Percentiles rank a stretch among this genome's conserved stretches.
phyloP scores from a whole-genome alignment of 2,113 vertebrate species.

The Chaenocephalus aceratus region DNA sequence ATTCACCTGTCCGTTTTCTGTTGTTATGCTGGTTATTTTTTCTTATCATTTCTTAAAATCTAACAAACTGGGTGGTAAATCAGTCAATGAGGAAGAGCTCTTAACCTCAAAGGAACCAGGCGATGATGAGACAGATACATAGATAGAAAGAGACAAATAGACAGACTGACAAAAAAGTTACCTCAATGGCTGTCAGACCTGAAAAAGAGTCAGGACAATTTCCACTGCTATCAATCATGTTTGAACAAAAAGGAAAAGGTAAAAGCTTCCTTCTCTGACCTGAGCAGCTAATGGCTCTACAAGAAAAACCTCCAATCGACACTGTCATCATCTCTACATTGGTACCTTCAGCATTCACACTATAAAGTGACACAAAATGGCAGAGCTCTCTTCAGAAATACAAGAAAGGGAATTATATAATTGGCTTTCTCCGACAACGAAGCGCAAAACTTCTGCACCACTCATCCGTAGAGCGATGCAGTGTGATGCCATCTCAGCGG shows the following conservation, averaged over 20 bases:
- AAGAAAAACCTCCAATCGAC: slow-evolving; percentile 38
- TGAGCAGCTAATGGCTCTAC: slow-evolving; percentile 40
- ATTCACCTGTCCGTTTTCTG: slow-evolving; percentile 38
- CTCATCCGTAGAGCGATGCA: slow-evolving; percentile 43
- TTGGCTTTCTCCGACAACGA: slow-evolving; percentile 49
- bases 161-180: neutral
- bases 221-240: slow-evolving; percentile 55
- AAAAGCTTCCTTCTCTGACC: slow-evolving; percentile 52
- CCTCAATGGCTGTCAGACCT: no score
- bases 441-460: slow-evolving; percentile 36
- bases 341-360: slow-evolving; percentile 10
- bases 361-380: slow-evolving; percentile 32
- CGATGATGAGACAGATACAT: slow-evolving; percentile 1
- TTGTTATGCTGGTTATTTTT: slow-evolving; percentile 31
- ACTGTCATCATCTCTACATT: slow-evolving; percentile 41
- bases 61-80: slow-evolving; percentile 42
- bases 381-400: slow-evolving; percentile 35
- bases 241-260: slow-evolving; percentile 12
- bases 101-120: slow-evolving; percentile 34
- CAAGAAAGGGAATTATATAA: slow-evolving; percentile 28
- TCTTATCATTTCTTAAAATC: slow-evolving; percentile 30
- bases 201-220: slow-evolving; percentile 3
- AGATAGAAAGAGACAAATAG: neutral
- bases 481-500: slow-evolving; percentile 39
- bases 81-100: slow-evolving; percentile 43